Conservation (phyloP, 2,113 vertebrate genomes). For the Verasper variegatus region DNA sequence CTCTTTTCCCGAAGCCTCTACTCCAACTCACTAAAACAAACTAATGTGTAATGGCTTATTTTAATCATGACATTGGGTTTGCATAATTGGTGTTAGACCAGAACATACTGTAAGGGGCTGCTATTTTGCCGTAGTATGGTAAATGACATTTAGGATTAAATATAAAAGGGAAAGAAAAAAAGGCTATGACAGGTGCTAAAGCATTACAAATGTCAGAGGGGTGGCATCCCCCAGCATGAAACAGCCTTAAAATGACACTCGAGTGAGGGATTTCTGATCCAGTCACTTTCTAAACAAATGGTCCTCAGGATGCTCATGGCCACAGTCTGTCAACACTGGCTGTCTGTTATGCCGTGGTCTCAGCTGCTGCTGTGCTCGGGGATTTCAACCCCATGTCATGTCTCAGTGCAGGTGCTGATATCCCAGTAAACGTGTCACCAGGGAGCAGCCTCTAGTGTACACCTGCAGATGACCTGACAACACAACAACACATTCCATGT, state of each 20-base stretch:
- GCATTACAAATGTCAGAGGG: conserved; percentile 21
- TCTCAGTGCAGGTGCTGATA: conserved; percentile 59
- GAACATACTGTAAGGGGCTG: background rate
- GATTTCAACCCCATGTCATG: conserved; percentile 59
- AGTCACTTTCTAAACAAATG: conserved; percentile 43
- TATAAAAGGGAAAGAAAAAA: background rate
- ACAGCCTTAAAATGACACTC: conserved; percentile 27
- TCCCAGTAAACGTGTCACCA: conserved; percentile 61
- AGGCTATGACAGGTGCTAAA: conserved; percentile 5
- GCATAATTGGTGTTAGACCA: conserved; percentile 16
- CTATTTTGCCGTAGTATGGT: conserved; percentile 16
- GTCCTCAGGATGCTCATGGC: conserved; percentile 45
- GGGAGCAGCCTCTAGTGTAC: conserved; percentile 50
- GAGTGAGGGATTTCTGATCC: conserved; percentile 38
- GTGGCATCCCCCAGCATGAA: conserved; percentile 6
- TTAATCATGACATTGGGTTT: conserved; percentile 14
- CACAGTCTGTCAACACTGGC: conserved; percentile 51
- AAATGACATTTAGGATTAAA: conserved; percentile 28
- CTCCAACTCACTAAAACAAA: conserved; percentile 24
- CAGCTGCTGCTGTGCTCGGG: conserved; percentile 42
- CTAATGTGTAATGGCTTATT: background rate
- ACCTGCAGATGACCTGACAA: conserved; percentile 63
- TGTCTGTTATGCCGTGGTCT: conserved; percentile 39
- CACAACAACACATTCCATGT: conserved; percentile 48
- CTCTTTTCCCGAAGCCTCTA: background rate